Conservation (phyloP, 2,888 invertebrate genomes). For the Liopterus haemorrhoidalis region DNA sequence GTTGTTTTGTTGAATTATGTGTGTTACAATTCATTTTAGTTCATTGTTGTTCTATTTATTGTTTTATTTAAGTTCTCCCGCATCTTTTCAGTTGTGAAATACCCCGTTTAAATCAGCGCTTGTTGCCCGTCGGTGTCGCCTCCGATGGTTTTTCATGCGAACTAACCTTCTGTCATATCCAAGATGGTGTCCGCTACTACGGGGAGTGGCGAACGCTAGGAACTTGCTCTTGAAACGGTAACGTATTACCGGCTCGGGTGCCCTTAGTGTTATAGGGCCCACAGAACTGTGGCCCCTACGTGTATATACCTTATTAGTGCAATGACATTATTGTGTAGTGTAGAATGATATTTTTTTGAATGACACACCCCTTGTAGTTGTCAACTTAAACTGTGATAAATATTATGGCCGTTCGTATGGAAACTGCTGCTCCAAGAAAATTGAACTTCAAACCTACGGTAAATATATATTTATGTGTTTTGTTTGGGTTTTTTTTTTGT, state of each 20-base stretch:
- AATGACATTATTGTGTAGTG: constrained; percentile 20
- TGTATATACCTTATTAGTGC: constrained; percentile 10
- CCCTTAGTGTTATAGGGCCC: constrained; percentile 4
- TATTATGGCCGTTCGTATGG: constrained; percentile 47
- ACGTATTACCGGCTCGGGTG: not conserved
- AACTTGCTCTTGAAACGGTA: not conserved
- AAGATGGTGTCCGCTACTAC: constrained; percentile 37
- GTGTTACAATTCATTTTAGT: no score
- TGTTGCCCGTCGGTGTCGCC: constrained; percentile 14
- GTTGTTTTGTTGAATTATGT: no score
- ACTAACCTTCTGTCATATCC: constrained; percentile 31
- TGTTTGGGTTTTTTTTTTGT: no score
- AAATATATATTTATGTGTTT: constrained; percentile 33
- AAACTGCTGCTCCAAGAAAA: constrained; percentile 45
- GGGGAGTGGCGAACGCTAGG: constrained; percentile 34
- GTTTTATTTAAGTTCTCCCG: no score
- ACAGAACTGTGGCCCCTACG: not conserved
- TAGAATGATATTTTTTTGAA: constrained; percentile 14
- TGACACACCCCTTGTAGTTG: constrained; percentile 15
- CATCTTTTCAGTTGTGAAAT: no score
- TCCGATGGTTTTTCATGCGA: constrained; percentile 22
- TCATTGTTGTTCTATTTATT: no score
- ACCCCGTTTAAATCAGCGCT: no score
- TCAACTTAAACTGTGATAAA: constrained; percentile 17
- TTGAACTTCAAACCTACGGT: constrained; percentile 47